Percentiles rank a stretch among this genome's conserved stretches.
Evolutionary conservation across 2,888 invertebrate genomes (phyloP).

Genomic region (Ditula angustiorana): DNA sequence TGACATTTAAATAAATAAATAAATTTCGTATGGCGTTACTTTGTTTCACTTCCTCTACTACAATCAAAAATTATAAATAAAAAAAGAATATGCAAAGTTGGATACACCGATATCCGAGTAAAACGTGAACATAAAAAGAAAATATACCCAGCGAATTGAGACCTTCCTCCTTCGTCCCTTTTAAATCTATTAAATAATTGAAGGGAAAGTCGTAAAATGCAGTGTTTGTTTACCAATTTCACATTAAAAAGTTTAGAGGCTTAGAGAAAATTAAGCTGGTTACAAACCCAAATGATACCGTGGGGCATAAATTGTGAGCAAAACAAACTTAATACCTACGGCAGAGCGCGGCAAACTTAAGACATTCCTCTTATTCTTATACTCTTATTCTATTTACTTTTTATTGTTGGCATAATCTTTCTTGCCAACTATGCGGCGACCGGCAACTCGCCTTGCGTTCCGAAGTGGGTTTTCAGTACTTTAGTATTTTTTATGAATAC

Average conservation of each 20-base stretch:
- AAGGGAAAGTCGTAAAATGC: too few species aligned
- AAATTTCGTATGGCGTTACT: too few species aligned
- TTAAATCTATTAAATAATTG: too few species aligned
- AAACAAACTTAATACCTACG: constrained; percentile 9
- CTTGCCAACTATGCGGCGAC: constrained; percentile 38
- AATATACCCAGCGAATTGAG: too few species aligned
- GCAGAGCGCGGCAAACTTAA: constrained; percentile 13
- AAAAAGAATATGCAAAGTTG: too few species aligned
- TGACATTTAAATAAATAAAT: too few species aligned
- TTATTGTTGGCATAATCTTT: constrained; percentile 48
- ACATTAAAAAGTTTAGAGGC: not conserved
- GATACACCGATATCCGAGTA: too few species aligned
- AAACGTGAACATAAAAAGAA: too few species aligned
- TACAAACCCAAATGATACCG: constrained; percentile 16
- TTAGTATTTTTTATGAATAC: constrained; percentile 18
- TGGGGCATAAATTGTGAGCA: constrained; percentile 30
- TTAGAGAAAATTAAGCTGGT: not conserved
- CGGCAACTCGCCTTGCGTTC: constrained; percentile 25
- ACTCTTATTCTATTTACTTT: constrained; percentile 44
- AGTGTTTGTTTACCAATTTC: not conserved
- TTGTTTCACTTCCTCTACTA: too few species aligned
- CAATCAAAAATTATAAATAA: too few species aligned
- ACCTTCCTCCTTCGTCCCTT: too few species aligned
- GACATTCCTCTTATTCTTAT: constrained; percentile 35
- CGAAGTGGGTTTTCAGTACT: constrained; percentile 16